These are phyloP conservation scores for Abscondita cerata DNA, from an alignment of 2,888 invertebrate species.

Conservation along the genomic window DNA sequence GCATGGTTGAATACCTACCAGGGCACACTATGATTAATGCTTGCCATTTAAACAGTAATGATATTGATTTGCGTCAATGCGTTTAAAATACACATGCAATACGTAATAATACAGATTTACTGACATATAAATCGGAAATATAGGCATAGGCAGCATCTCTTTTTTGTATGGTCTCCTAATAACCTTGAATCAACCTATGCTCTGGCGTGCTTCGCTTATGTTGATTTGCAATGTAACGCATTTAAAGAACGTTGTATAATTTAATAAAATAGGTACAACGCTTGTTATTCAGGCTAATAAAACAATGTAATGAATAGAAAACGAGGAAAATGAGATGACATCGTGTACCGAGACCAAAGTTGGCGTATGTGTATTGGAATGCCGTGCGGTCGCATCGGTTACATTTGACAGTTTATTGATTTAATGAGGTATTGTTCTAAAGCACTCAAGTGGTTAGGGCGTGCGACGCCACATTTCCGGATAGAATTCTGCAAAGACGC, in stretches of 20 bases:
- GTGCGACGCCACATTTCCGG: conserved; percentile 56
- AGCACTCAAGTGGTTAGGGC: conserved; percentile 56
- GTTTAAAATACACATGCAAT: no score
- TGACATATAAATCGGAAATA: no score
- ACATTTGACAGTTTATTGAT: conserved; percentile 54
- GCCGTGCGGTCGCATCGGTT: conserved; percentile 31
- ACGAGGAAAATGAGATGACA: conserved; percentile 26
- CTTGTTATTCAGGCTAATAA: conserved; percentile 14
- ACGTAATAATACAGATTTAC: no score
- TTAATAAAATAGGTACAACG: conserved; percentile 9
- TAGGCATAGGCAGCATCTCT: no score
- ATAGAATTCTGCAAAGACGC: conserved; percentile 48
- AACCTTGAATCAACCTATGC: no score
- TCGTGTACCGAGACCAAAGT: conserved; percentile 26
- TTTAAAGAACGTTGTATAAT: background rate
- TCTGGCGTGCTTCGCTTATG: no score
- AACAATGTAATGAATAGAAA: conserved; percentile 22
- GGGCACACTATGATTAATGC: no score
- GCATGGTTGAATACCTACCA: no score
- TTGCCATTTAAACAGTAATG: no score
- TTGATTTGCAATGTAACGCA: no score
- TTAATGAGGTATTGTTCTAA: conserved; percentile 57
- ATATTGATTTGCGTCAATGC: no score
- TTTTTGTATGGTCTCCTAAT: no score
- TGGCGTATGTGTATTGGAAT: conserved; percentile 30